These are phyloP conservation scores for Epicauta chinensis DNA, from an alignment of 1,140 invertebrate genomes.

Conservation along the genomic window DNA sequence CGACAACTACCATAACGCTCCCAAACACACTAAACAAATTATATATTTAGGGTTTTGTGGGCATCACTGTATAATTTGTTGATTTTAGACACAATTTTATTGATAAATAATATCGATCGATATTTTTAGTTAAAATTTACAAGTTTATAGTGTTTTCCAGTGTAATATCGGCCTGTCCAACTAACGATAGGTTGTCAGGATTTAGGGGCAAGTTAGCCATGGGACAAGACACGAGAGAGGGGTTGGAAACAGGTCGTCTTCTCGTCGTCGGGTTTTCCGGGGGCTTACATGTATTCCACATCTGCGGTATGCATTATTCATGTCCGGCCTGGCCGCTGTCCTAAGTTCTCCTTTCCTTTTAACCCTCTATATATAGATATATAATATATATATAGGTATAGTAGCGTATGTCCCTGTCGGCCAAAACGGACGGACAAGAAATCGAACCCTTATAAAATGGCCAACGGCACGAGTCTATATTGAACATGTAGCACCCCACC, in stretches of 20 bases:
- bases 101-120: too few species aligned
- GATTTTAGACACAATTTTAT: too few species aligned
- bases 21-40: too few species aligned
- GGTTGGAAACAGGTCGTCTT: slow-evolving; percentile 13
- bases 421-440: slow-evolving; percentile 29
- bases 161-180: too few species aligned
- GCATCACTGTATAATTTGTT: too few species aligned
- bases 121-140: too few species aligned
- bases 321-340: slow-evolving; percentile 39
- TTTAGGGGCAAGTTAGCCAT: slow-evolving; percentile 25
- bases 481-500: background rate
- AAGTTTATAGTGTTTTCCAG: too few species aligned
- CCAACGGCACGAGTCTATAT: slow-evolving; percentile 1
- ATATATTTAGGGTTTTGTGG: too few species aligned
- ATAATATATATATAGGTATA: too few species aligned
- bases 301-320: slow-evolving; percentile 43
- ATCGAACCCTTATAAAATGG: slow-evolving; percentile 31
- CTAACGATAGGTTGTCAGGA: slow-evolving; percentile 4
- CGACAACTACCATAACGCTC: slow-evolving; percentile 8
- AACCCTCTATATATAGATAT: slow-evolving; percentile 11
- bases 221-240: slow-evolving; percentile 14
- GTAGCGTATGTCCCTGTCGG: slow-evolving; percentile 15
- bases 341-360: slow-evolving; percentile 22
- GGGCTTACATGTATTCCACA: slow-evolving; percentile 41
- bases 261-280: slow-evolving; percentile 18